Evolutionary conservation across 2,888 invertebrate genomes (phyloP).

Genomic region (Helicoverpa assulta): DNA sequence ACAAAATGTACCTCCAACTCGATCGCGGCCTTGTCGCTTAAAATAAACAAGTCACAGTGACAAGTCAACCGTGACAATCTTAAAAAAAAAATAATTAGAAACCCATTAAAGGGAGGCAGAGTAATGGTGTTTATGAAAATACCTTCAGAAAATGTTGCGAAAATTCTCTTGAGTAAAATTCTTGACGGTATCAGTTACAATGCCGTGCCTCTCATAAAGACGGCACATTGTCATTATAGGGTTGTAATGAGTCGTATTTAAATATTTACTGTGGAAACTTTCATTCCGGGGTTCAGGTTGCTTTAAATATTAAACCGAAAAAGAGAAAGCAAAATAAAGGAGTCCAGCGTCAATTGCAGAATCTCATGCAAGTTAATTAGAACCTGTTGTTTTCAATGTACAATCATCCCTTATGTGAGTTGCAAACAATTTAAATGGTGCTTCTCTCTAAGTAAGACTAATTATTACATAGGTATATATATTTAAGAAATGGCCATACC

Average conservation of each 20-base stretch:
- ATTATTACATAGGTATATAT: too few relatives aligned
- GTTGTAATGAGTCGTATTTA: conserved; percentile 38
- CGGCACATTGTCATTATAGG: conserved; percentile 20
- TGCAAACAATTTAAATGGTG: conserved; percentile 34
- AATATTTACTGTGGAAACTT: conserved; percentile 26
- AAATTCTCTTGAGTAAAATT: conserved; percentile 31
- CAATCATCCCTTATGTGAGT: conserved; percentile 27
- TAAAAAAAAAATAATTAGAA: conserved; percentile 25
- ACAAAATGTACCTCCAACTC: conserved; percentile 5
- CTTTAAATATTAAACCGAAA: conserved; percentile 50
- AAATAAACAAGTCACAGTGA: conserved; percentile 18
- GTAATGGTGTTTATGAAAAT: conserved; percentile 14
- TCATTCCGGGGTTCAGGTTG: conserved; percentile 35
- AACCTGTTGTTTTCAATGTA: conserved; percentile 40
- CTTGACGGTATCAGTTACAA: conserved; percentile 23
- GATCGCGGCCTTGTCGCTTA: not conserved
- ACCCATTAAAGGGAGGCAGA: conserved; percentile 30
- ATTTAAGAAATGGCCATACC: too few relatives aligned
- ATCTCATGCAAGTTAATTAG: conserved; percentile 55
- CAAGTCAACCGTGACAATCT: conserved; percentile 1
- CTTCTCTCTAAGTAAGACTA: conserved; percentile 16
- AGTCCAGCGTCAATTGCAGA: conserved; percentile 46
- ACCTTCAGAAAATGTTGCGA: conserved; percentile 21
- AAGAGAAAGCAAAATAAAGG: conserved; percentile 45
- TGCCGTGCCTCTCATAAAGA: conserved; percentile 11